A percentile compares a stretch with the other conserved stretches of the same genome.
Conservation (phyloP, 2,113 vertebrate genomes). For the Dromaius novaehollandiae region DNA sequence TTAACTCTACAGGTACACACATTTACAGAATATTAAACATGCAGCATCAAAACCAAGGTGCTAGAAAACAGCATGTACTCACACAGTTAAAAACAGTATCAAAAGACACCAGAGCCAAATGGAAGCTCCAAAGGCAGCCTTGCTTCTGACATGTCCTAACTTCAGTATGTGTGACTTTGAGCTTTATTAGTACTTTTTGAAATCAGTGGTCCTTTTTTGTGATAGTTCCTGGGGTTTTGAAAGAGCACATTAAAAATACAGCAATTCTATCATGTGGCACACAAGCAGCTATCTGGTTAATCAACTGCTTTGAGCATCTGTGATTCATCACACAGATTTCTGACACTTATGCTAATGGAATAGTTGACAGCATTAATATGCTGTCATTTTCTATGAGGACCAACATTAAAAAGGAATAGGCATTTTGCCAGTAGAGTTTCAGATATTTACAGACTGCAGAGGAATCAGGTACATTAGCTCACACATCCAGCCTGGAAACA, state of each 20-base stretch:
- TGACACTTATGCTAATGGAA: neutral
- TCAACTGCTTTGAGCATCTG: conserved; percentile 29
- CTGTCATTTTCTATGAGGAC: neutral
- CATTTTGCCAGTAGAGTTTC: neutral
- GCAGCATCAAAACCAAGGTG: neutral
- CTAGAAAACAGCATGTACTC: neutral
- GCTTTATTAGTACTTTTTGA: neutral
- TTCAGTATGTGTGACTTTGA: neutral
- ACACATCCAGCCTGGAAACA: neutral
- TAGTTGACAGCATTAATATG: conserved; percentile 2
- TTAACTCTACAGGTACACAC: neutral
- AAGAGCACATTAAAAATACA: conserved; percentile 33
- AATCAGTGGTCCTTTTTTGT: neutral
- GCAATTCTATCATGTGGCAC: neutral
- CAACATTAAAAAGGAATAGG: neutral
- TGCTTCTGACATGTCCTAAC: neutral
- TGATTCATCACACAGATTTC: neutral
- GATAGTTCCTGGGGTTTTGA: neutral
- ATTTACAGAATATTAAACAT: neutral
- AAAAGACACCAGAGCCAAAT: neutral
- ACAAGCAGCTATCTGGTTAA: conserved; percentile 20
- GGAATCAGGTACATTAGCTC: neutral
- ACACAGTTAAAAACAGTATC: conserved; percentile 16
- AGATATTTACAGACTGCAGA: neutral
- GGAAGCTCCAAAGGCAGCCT: conserved; percentile 8